Evolutionary conservation across 2,113 vertebrate genomes (phyloP), one percentile per base, ranked within the genome.

Genomic region (Dinomys branickii): DNA sequence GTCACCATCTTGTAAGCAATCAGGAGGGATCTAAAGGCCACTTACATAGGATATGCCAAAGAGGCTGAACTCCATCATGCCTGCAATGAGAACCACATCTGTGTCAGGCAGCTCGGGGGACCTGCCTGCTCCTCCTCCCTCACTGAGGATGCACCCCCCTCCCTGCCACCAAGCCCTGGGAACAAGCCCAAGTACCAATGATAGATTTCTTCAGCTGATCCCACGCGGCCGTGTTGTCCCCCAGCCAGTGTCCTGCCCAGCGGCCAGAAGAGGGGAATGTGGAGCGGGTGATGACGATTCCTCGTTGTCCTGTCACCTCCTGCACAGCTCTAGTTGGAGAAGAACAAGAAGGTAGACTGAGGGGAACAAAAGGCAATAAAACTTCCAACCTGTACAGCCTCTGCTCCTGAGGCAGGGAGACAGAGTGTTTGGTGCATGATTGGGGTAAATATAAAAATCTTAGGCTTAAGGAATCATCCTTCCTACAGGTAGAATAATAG

Each of bases 11-110:
- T 30, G 50, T 9, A 33, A 9, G 5, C 50, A 54, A 50, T 17
- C 20, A 63, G 26, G 58, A 91, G 30, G 12, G 35, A 67, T 13
- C 8, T 56, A 5, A 67, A 89, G 63, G 50, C 44, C 47, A 94
- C 99, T 99, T 99, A 99, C 99, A 14, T 99, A 99, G 97, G 99
- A 95, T 90, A 99, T 99, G 96, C 99, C 99, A 87, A 99, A 99
- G 97, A 99, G 98, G 97, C 99, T 99, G 98, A 99, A 99, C 97
- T 99, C 99, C 99, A 99, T 98, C 99, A 99, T 99, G 90, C 99
- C 99, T 99, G 98, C 30, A 98, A 98, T 2, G 84, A 95, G 96
- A 96, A 95, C n/a, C 94, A 89, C 7, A 63, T 52, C 17, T 35
- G 30, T 0, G 13, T 97, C 38, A 97, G 63, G 38, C 2, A n/a